These are phyloP conservation scores for Drosophila siamana DNA, from an alignment of 2,888 invertebrate genomes.

Conservation along the genomic window DNA sequence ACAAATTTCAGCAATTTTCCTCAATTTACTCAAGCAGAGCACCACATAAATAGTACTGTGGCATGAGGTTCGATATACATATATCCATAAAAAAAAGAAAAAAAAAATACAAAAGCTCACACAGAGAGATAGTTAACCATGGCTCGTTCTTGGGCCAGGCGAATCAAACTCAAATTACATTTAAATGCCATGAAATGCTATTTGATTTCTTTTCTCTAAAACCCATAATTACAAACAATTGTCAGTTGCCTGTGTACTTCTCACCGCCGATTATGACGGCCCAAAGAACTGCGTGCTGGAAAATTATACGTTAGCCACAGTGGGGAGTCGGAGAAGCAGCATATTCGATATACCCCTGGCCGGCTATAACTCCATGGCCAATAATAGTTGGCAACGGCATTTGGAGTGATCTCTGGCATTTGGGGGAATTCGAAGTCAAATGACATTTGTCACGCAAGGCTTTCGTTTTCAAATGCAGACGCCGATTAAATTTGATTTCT, in stretches of 20 bases:
- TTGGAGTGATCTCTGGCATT: constrained; percentile 40
- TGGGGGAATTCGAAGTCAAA: constrained; percentile 66
- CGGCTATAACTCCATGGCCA: not conserved
- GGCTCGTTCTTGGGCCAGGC: constrained; percentile 40
- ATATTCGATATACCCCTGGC: constrained; percentile 1
- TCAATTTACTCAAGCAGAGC: constrained; percentile 13
- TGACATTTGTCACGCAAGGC: constrained; percentile 76
- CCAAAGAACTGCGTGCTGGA: constrained; percentile 49
- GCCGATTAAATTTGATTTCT: constrained; percentile 72
- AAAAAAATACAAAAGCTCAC: constrained; percentile 1
- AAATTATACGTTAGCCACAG: constrained; percentile 52
- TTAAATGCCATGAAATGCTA: constrained; percentile 78
- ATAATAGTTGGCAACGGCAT: constrained; percentile 7
- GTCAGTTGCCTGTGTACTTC: constrained; percentile 62
- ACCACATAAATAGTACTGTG: constrained; percentile 1
- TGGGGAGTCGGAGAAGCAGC: constrained; percentile 2
- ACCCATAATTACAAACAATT: constrained; percentile 65
- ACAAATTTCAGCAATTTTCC: constrained; percentile 39
- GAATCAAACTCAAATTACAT: constrained; percentile 67
- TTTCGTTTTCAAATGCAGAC: constrained; percentile 72
- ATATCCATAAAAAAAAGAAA: too few relatives aligned
- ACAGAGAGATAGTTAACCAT: constrained; percentile 47
- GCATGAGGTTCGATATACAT: not conserved
- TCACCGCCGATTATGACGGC: constrained; percentile 57
- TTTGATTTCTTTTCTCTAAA: constrained; percentile 63